These are phyloP conservation scores for Pentalonia nigronervosa DNA, from an alignment of 1,140 invertebrate species.

Conservation along the genomic window DNA sequence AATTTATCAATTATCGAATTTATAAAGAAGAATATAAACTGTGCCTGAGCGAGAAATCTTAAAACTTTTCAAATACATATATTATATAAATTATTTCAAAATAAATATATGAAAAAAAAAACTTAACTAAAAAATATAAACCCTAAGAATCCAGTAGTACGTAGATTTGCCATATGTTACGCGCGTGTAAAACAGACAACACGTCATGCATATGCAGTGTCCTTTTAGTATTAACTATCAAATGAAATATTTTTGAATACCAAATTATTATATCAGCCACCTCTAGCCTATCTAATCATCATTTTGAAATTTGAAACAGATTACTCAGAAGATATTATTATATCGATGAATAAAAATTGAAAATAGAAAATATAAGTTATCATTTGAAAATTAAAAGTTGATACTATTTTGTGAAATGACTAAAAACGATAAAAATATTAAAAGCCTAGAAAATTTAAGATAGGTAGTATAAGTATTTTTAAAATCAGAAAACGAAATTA, in stretches of 20 bases:
- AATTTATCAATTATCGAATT: too few species aligned
- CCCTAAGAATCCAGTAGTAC: background rate
- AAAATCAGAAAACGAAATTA: too few species aligned
- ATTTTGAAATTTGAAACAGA: background rate
- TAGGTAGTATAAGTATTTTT: background rate
- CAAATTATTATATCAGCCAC: background rate
- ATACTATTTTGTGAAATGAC: background rate
- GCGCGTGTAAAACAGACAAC: too few species aligned
- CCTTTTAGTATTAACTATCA: background rate
- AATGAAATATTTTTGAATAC: background rate
- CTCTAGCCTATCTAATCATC: background rate
- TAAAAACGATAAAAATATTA: background rate
- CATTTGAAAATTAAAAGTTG: too few species aligned
- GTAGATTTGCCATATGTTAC: background rate
- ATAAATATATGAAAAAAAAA: background rate
- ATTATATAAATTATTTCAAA: background rate
- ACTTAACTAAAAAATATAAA: background rate
- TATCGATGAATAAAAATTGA: background rate
- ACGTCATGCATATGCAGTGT: too few species aligned
- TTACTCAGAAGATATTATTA: background rate
- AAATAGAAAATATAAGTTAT: background rate
- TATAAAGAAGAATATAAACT: too few species aligned
- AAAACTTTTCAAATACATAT: too few species aligned
- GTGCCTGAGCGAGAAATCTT: too few species aligned
- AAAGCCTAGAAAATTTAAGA: background rate